phyloP scores from a whole-genome alignment of 2,888 invertebrate genomes.

The Drosophila fungiperda region DNA sequence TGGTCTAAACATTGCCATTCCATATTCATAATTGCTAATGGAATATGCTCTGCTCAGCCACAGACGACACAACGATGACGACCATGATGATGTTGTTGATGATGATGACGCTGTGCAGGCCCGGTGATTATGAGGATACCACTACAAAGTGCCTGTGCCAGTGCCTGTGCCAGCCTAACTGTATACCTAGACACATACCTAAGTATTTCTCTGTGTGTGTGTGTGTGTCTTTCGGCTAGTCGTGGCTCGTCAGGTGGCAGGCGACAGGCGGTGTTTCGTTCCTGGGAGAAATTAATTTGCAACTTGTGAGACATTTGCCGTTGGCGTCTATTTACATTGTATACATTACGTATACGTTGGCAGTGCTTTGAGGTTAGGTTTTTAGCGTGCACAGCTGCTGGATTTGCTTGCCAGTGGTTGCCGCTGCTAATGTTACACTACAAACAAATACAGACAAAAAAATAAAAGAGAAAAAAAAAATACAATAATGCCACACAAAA shows the following conservation, averaged over 20 bases:
- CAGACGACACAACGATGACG: constrained; percentile 28
- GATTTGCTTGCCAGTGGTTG: background rate
- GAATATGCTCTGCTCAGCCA: constrained; percentile 74
- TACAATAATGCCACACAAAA: background rate
- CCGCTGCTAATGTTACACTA: constrained; percentile 20
- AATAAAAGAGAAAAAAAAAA: constrained; percentile 5
- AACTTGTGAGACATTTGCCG: constrained; percentile 82
- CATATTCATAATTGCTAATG: constrained; percentile 84
- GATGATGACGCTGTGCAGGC: constrained; percentile 41
- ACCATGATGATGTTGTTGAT: constrained; percentile 16
- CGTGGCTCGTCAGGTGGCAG: constrained; percentile 29
- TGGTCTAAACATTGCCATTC: constrained; percentile 70
- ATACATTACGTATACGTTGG: constrained; percentile 73
- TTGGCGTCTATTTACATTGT: constrained; percentile 80
- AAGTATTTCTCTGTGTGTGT: constrained; percentile 7
- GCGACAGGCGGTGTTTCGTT: constrained; percentile 55
- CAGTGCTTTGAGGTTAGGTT: constrained; percentile 55
- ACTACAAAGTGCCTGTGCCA: constrained; percentile 55
- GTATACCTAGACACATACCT: background rate
- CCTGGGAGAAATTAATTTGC: constrained; percentile 84
- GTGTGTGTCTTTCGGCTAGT: constrained; percentile 23
- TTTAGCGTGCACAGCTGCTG: constrained; percentile 65
- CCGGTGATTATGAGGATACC: constrained; percentile 54
- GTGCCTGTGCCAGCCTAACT: constrained; percentile 2
- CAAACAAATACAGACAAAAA: constrained; percentile 15